A percentile compares a stretch with the other conserved stretches of the same genome.
These are phyloP conservation scores for Penaeus monodon DNA, from an alignment of 2,888 invertebrate species.

Conservation along the genomic window DNA sequence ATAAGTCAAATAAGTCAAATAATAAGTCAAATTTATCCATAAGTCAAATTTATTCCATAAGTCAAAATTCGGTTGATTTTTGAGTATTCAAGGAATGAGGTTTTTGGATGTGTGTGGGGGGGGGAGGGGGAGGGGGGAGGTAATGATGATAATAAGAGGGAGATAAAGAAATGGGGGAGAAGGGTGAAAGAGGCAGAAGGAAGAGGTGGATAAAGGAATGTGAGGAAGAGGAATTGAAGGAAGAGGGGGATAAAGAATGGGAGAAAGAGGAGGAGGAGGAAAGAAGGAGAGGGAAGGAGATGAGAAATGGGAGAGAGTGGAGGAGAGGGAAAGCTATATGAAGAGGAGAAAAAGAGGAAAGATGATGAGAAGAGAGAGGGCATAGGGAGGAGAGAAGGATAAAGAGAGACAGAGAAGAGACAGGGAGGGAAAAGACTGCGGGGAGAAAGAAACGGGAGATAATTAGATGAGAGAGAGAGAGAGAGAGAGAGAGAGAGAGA, in stretches of 20 bases:
- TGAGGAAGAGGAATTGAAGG: neutral
- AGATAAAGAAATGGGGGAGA: neutral
- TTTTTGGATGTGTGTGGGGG: neutral
- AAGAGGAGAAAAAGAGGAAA: neutral
- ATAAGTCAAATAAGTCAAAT: too few species aligned
- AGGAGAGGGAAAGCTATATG: too few species aligned
- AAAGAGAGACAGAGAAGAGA: neutral
- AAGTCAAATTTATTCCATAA: too few species aligned
- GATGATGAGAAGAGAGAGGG: slow-evolving; percentile 5
- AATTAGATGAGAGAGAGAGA: neutral
- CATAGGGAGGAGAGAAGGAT: neutral
- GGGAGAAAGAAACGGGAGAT: neutral
- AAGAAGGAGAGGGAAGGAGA: neutral
- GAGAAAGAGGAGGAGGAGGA: neutral
- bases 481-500: neutral
- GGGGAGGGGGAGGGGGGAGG: neutral
- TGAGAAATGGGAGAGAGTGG: slow-evolving; percentile 13
- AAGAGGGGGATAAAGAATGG: neutral
- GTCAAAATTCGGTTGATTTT: too few species aligned
- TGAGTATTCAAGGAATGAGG: neutral
- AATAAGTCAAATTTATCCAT: too few species aligned
- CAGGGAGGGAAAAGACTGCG: neutral
- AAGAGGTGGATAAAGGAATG: neutral
- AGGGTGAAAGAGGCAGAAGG: neutral
- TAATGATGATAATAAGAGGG: neutral